Base-by-base conservation (phyloP, 37 sponge, comb jelly and placozoan species). In the Bolinopsis microptera region DNA sequence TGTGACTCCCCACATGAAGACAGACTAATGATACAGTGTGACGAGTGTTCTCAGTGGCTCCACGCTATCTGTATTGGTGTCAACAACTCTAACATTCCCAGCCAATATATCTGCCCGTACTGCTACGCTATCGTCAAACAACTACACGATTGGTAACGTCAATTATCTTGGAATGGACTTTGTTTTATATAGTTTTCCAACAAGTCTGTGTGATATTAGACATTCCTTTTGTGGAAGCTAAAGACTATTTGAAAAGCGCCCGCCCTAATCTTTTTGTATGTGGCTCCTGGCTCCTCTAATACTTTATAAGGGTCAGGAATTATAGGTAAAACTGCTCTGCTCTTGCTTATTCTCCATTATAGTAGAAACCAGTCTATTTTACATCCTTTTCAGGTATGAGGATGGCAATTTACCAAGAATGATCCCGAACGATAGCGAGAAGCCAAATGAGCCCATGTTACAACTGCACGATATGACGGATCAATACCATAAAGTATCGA, bases 381-480 rank as follows among this genome's bases (percentile, higher is more conserved):
- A n/a, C n/a, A n/a, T n/a, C n/a, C n/a, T n/a, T 35, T 32, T 24
- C 90, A 86, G 90, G 90, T 86, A 86, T n/a, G 90, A 86, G n/a
- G 41, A 39, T 86, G 90, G 90, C n/a, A 86, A 86, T 3, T 86
- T 86, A 48, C 90, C 90, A 2, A 86, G 30, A 24, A 36, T 86
- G 90, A 48, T 86, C 28, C 90, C 90, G n/a, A 22, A 40, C 32
- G 90, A 86, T 1, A 28, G 18, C 26, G 90, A 41, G 35, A 86
- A 86, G 61, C 90, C 90, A 3, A 86, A 86, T 26, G 90, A 86
- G 41, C 18, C 25, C n/a, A 86, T 86, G 90, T 39, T 86, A 27
- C 26, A 86, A 0, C 61, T 86, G 13, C 90, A 86, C 48, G 32
- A 28, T 1, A 86, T 86, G 90, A 86, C 90, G n/a, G 48, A 28